Evolutionary conservation across 2,888 invertebrate species (phyloP).

Genomic region (Eristalis tenax): DNA sequence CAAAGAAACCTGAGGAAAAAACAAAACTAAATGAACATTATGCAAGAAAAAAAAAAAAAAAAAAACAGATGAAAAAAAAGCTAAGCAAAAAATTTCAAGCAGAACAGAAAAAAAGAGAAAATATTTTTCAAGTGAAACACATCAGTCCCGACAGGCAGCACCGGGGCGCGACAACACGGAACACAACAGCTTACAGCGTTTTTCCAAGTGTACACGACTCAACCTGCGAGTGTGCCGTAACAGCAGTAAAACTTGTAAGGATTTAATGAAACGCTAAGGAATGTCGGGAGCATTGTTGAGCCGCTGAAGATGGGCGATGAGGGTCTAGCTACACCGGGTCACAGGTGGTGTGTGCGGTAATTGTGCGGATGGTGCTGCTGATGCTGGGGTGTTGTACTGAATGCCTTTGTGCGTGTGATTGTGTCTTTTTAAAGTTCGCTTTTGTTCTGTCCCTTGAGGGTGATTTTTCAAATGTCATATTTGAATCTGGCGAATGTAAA

Average conservation of each 20-base stretch:
- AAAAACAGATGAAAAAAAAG: not conserved
- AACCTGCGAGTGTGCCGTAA: not conserved
- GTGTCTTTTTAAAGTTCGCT: not conserved
- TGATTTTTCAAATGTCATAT: not conserved
- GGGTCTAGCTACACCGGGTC: not conserved
- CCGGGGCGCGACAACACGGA: not conserved
- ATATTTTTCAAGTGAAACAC: not conserved
- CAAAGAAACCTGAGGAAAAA: not conserved
- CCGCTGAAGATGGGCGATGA: not conserved
- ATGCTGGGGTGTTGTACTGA: not conserved
- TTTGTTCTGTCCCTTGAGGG: not conserved
- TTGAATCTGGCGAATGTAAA: not conserved
- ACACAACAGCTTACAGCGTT: not conserved
- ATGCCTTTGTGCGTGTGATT: not conserved
- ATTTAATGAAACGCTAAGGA: slow-evolving; percentile 48
- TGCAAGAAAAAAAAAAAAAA: not conserved
- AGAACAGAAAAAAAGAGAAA: not conserved
- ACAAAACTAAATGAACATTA: not conserved
- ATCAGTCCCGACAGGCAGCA: not conserved
- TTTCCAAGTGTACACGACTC: not conserved
- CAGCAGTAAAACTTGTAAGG: slow-evolving; percentile 21
- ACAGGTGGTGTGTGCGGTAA: not conserved
- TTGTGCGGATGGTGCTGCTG: not conserved
- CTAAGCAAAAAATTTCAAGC: not conserved
- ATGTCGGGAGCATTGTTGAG: slow-evolving; percentile 20